Conservation (phyloP, 2,888 invertebrate genomes). For the Tipula lateralis region DNA sequence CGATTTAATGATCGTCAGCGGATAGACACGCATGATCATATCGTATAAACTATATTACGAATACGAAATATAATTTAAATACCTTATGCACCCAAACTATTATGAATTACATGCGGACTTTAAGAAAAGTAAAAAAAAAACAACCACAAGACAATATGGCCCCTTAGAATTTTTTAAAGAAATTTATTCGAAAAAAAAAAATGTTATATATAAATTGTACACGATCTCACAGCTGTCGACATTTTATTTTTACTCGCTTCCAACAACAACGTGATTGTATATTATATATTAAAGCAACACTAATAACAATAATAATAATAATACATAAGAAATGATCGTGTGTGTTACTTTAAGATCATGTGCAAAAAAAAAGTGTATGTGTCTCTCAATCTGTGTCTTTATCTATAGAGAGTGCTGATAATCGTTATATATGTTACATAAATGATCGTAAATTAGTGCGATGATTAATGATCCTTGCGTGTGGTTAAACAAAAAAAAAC, state of each 20-base stretch:
- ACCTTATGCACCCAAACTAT: background rate
- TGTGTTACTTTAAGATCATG: slow-evolving; percentile 19
- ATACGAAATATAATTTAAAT: background rate
- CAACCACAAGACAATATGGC: background rate
- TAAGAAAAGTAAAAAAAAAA: background rate
- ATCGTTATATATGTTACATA: background rate
- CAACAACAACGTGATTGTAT: background rate
- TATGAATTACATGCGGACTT: background rate
- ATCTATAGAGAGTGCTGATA: background rate
- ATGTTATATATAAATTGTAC: background rate
- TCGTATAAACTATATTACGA: background rate
- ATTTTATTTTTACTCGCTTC: background rate
- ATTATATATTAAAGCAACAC: background rate
- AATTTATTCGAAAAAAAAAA: background rate
- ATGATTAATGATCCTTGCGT: background rate
- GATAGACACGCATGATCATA: background rate
- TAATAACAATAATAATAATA: background rate
- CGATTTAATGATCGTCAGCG: background rate
- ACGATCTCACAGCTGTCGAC: slow-evolving; percentile 9
- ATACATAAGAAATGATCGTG: background rate
- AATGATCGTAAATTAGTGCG: background rate
- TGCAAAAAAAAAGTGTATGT: background rate
- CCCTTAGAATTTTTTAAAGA: background rate
- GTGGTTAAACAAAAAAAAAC: background rate
- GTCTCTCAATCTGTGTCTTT: background rate